These are phyloP conservation scores for Caradrina clavipalpis DNA, from an alignment of 2,888 invertebrate genomes.

Conservation along the genomic window DNA sequence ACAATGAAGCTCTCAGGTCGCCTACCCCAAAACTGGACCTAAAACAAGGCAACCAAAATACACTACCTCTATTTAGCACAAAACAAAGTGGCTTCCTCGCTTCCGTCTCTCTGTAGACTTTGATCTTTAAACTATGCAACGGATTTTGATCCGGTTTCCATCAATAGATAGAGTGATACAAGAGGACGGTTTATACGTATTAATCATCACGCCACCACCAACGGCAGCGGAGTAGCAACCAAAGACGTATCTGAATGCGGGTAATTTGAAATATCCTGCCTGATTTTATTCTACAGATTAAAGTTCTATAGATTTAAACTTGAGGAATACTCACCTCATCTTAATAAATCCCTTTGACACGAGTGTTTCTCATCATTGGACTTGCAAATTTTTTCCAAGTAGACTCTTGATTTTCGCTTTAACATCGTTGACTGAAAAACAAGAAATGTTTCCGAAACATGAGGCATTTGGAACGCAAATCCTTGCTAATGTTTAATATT, in stretches of 20 bases:
- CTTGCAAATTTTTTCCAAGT: constrained; percentile 64
- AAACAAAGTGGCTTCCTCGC: too few relatives aligned
- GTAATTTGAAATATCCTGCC: constrained; percentile 25
- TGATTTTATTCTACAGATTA: constrained; percentile 31
- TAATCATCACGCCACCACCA: too few relatives aligned
- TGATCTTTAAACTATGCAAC: too few relatives aligned
- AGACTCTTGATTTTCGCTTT: constrained; percentile 62
- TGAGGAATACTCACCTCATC: constrained; percentile 44
- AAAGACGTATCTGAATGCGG: too few relatives aligned
- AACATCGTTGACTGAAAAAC: constrained; percentile 57
- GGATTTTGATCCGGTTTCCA: too few relatives aligned
- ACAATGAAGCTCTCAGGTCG: not conserved
- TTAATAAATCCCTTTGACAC: constrained; percentile 67
- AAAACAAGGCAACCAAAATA: constrained; percentile 8
- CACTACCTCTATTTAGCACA: too few relatives aligned
- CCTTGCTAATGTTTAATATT: too few relatives aligned
- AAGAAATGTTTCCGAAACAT: constrained; percentile 60
- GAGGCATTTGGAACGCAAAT: constrained; percentile 54
- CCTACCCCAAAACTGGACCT: constrained; percentile 10
- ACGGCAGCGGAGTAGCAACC: too few relatives aligned
- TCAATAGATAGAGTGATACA: too few relatives aligned
- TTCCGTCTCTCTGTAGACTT: too few relatives aligned
- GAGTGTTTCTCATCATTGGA: constrained; percentile 60
- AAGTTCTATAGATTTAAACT: constrained; percentile 16
- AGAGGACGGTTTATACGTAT: too few relatives aligned